Base-by-base conservation (phyloP, 2,888 invertebrate species). In the Diploptera punctata region DNA sequence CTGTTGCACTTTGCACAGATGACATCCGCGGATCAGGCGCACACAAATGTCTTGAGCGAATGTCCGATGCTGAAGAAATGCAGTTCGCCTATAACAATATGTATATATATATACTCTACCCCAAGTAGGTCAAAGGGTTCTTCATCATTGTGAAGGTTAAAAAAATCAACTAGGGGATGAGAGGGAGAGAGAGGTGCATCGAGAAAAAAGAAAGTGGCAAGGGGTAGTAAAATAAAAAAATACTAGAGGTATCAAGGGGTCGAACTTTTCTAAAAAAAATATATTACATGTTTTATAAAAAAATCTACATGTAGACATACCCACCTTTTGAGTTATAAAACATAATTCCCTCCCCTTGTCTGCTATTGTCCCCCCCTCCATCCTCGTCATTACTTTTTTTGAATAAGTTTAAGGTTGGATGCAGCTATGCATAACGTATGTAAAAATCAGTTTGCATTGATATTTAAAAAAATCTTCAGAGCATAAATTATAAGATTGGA, bases 121-220 rank as follows among this genome's bases (percentile, higher is more conserved):
- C 24, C 62, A 70, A 62, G 62, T 70, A 62, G 70, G 70, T 60
- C 70, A 70, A 49, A 70, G 60, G 43, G 60, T 70, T 60, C 43
- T 54, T 70, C 54, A 13, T 70, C 70, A 49, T 70, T 49, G 60
- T 33, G 16, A 52, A 21, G 38, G 62, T 62, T 38, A 18, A 43
- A 62, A 43, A 43, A 43, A n/a, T 26, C 9, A 1, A 38, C 19
- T n/a, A 19, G 62, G n/a, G 62, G 62, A 31, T n/a, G 26, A 60
- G 60, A 60, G 52, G n/a, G n/a, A n/a, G n/a, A n/a, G n/a, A n/a
- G n/a, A n/a, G n/a, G n/a, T 60, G 21, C n/a, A 31, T n/a, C 60
- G 60, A 16, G 1, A n/a, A 60, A 60, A 60, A 33, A 16, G 21
- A 62, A 62, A 43, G 60, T 60, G 5, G 13, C 61, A 19, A 49